These are phyloP conservation scores for Junonia oenone DNA, from an alignment of 2,888 invertebrate species.

Conservation along the genomic window DNA sequence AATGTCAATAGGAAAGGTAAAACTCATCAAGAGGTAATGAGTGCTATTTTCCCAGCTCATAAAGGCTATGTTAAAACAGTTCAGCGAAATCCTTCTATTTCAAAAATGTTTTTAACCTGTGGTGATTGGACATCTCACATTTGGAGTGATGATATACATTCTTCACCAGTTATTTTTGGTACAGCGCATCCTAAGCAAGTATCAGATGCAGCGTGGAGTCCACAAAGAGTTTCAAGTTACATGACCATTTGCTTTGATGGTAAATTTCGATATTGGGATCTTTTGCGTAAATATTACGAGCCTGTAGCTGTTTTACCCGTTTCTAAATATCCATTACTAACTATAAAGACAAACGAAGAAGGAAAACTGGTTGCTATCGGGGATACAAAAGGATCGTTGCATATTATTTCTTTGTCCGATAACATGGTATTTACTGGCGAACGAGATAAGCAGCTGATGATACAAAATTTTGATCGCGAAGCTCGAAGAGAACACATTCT, in stretches of 20 bases:
- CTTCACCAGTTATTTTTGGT: slow-evolving; percentile 49
- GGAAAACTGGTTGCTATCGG: slow-evolving; percentile 82
- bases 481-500: slow-evolving; percentile 91
- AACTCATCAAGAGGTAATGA: slow-evolving; percentile 79
- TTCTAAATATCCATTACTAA: slow-evolving; percentile 67
- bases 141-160: slow-evolving; percentile 83
- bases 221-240: slow-evolving; percentile 55
- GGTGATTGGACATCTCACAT: slow-evolving; percentile 82
- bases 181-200: slow-evolving; percentile 40
- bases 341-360: slow-evolving; percentile 81
- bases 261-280: slow-evolving; percentile 87
- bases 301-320: slow-evolving; percentile 84
- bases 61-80: slow-evolving; percentile 80
- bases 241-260: slow-evolving; percentile 76
- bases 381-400: slow-evolving; percentile 82
- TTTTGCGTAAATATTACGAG: slow-evolving; percentile 83
- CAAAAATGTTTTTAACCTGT: slow-evolving; percentile 83
- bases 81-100: slow-evolving; percentile 81
- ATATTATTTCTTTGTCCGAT: slow-evolving; percentile 82
- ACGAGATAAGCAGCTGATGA: slow-evolving; percentile 83
- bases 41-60: slow-evolving; percentile 76
- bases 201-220: slow-evolving; percentile 49
- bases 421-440: slow-evolving; percentile 81
- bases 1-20: slow-evolving; percentile 84
- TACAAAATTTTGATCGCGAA: slow-evolving; percentile 90